phyloP scores from a whole-genome alignment of 2,797 vertebrate species.

The Falco naumanni region DNA sequence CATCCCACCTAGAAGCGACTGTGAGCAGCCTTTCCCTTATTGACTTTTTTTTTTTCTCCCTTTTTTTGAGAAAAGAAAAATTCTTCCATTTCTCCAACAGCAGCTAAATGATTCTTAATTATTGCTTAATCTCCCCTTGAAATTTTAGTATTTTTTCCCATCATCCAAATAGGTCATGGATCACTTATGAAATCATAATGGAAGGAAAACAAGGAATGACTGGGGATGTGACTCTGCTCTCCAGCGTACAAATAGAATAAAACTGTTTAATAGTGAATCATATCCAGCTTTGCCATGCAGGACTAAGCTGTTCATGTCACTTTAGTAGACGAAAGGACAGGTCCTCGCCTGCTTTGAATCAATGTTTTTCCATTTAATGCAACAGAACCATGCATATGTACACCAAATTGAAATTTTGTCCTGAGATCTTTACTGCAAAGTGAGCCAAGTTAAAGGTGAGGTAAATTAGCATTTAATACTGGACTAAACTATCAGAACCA shows the following conservation, averaged over 20 bases:
- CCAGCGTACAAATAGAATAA: neutral
- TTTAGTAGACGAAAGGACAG: neutral
- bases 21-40: neutral
- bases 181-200: neutral
- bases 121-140: neutral
- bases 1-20: neutral
- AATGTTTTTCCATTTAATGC: neutral
- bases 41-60: neutral
- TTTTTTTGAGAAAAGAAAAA: neutral
- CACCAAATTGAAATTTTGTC: neutral
- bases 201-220: neutral
- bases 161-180: neutral
- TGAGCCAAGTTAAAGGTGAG: neutral
- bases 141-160: neutral
- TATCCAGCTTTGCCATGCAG: neutral
- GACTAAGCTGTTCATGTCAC: neutral
- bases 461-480: neutral
- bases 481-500: neutral
- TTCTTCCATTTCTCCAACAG: neutral
- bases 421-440: neutral
- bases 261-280: neutral
- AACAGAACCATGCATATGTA: neutral
- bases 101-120: neutral
- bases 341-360: neutral
- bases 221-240: neutral